A percentile compares a stretch with the other conserved stretches of the same genome.
Evolutionary conservation across 2,113 vertebrate species (phyloP).

Genomic region (Marmota flaviventris): DNA sequence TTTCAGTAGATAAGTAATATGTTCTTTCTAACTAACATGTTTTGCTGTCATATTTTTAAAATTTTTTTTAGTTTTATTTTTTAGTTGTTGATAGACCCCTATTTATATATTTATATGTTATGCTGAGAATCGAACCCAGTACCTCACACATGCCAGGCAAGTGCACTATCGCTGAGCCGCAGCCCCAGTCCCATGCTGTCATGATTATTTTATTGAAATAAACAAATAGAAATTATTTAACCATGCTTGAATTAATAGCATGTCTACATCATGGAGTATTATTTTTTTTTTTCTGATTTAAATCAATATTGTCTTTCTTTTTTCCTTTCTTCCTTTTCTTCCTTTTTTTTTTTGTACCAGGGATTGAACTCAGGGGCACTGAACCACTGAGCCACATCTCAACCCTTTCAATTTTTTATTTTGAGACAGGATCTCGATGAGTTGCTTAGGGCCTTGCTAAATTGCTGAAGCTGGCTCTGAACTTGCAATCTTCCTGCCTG

Average conservation of each 20-base stretch:
- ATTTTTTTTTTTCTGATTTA: constrained; percentile 38
- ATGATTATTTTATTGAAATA: constrained; percentile 52
- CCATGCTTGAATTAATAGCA: background rate
- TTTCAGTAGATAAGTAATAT: background rate
- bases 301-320: constrained; percentile 17
- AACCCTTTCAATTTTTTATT: background rate
- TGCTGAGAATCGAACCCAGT: no score
- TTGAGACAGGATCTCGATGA: background rate
- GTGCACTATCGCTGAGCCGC: no score
- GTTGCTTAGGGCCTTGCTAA: background rate
- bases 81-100: no score
- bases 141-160: no score
- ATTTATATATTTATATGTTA: no score
- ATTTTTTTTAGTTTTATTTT: no score
- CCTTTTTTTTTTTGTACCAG: background rate
- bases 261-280: background rate
- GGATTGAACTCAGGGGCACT: background rate
- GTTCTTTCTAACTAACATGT: background rate
- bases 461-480: background rate
- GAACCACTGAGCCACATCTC: background rate
- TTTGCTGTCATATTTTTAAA: background rate
- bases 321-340: background rate
- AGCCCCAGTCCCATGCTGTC: background rate
- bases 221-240: background rate
- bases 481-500: background rate